Percentiles rank a stretch among this genome's conserved stretches.
Evolutionary conservation across 2,888 invertebrate genomes (phyloP).

Genomic region (Pelosia muscerda): DNA sequence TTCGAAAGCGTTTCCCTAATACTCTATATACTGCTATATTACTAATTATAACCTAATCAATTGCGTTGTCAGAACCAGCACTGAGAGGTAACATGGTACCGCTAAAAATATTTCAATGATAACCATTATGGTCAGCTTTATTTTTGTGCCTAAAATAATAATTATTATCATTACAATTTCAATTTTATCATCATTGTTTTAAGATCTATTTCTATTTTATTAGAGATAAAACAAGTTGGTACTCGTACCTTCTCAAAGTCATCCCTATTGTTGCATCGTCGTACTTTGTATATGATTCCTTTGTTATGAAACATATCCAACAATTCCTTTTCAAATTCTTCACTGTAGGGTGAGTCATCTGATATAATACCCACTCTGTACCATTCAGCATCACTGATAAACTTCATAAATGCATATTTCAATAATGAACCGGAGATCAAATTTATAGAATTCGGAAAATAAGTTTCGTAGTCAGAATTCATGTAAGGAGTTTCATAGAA

Average conservation of each 20-base stretch:
- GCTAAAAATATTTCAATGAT: no score
- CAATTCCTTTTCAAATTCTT: constrained; percentile 50
- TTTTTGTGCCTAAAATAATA: no score
- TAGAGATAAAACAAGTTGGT: background rate
- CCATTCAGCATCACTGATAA: constrained; percentile 50
- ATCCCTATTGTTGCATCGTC: constrained; percentile 41
- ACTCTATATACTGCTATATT: no score
- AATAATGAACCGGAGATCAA: constrained; percentile 25
- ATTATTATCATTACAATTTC: no score
- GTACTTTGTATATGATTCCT: constrained; percentile 36
- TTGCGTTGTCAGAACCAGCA: no score
- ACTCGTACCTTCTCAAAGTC: constrained; percentile 40
- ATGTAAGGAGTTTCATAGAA: constrained; percentile 44
- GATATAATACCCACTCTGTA: constrained; percentile 58
- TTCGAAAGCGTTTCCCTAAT: no score
- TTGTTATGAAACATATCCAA: constrained; percentile 40
- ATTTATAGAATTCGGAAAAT: constrained; percentile 36
- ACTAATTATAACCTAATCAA: no score
- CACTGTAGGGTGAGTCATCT: constrained; percentile 54
- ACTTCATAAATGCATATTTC: constrained; percentile 37
- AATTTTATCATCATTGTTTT: background rate
- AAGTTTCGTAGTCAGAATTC: background rate
- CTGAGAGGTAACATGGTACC: no score
- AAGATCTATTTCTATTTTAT: background rate
- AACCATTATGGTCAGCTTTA: no score